Evolutionary conservation across 1,140 invertebrate genomes (phyloP).

Genomic region (Drosophila punjabiensis): DNA sequence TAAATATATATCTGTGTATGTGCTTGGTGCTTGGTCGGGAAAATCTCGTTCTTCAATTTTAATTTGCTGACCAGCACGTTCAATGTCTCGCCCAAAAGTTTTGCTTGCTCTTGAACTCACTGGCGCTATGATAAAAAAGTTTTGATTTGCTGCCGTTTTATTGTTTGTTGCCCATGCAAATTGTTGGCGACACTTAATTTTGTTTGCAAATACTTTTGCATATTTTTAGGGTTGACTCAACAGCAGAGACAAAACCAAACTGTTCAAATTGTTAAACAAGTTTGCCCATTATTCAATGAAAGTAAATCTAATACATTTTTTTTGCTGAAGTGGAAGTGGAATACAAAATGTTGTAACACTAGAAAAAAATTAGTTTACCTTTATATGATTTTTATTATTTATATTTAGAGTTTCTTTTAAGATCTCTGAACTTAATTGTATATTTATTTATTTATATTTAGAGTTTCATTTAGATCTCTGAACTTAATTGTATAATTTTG

Average conservation of each 20-base stretch:
- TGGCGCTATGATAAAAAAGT: conserved; percentile 29
- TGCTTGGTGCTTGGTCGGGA: not conserved
- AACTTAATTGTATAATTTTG: not conserved
- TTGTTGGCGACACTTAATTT: conserved; percentile 75
- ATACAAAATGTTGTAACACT: conserved; percentile 5
- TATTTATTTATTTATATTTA: too few relatives aligned
- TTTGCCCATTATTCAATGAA: conserved; percentile 30
- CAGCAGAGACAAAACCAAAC: conserved; percentile 21
- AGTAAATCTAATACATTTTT: conserved; percentile 26
- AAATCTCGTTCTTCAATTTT: conserved; percentile 11
- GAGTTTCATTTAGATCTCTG: too few relatives aligned
- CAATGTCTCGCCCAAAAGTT: conserved; percentile 24
- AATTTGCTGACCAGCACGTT: conserved; percentile 23
- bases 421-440: not conserved
- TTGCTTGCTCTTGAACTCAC: conserved; percentile 25
- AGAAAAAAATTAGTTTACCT: not conserved
- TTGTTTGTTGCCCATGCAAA: conserved; percentile 58
- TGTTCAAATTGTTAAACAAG: conserved; percentile 48
- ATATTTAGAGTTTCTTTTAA: not conserved
- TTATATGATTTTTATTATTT: not conserved
- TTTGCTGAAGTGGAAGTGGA: not conserved
- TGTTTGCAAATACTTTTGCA: conserved; percentile 74
- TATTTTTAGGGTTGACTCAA: conserved; percentile 67
- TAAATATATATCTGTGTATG: not conserved
- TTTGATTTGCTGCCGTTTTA: conserved; percentile 50